phyloP scores from a whole-genome alignment of 2,797 vertebrate species.

The Channa striata region DNA sequence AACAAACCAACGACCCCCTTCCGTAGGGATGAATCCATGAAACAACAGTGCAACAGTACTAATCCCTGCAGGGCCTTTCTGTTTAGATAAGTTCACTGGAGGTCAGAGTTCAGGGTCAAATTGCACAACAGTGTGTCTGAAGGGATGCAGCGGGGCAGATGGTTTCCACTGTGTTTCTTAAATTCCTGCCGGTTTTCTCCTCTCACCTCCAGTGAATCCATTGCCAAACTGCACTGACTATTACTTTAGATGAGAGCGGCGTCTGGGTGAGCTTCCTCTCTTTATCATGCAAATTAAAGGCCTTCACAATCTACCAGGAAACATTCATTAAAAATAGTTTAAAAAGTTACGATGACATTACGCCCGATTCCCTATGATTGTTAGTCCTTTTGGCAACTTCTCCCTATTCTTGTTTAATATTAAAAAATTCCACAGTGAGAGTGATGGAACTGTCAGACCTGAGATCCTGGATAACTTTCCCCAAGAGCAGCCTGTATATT shows the following conservation, averaged over 20 bases:
- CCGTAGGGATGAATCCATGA: constrained; percentile 1
- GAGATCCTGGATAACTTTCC: background rate
- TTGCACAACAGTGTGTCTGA: constrained; percentile 6
- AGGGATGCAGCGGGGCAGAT: constrained; percentile 12
- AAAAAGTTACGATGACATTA: constrained; percentile 40
- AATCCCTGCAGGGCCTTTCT: constrained; percentile 23
- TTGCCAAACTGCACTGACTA: background rate
- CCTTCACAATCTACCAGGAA: constrained; percentile 27
- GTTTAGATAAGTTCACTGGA: constrained; percentile 21
- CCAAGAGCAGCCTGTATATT: background rate
- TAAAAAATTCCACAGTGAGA: background rate
- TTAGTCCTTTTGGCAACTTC: constrained; percentile 7
- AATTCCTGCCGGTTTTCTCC: background rate
- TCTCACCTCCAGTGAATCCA: background rate
- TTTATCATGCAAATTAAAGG: constrained; percentile 22
- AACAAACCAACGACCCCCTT: constrained; percentile 12
- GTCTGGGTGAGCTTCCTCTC: background rate
- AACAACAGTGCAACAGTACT: constrained; percentile 5
- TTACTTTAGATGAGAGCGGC: background rate
- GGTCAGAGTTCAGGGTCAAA: constrained; percentile 12
- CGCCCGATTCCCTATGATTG: constrained; percentile 39
- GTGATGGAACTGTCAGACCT: constrained; percentile 3
- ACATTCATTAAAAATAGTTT: constrained; percentile 24
- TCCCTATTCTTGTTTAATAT: too few species aligned
- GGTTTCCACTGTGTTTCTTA: constrained; percentile 11